phyloP scores from a whole-genome alignment of 37 sponge, comb jelly and placozoan species.

The Oscarella lobularis region DNA sequence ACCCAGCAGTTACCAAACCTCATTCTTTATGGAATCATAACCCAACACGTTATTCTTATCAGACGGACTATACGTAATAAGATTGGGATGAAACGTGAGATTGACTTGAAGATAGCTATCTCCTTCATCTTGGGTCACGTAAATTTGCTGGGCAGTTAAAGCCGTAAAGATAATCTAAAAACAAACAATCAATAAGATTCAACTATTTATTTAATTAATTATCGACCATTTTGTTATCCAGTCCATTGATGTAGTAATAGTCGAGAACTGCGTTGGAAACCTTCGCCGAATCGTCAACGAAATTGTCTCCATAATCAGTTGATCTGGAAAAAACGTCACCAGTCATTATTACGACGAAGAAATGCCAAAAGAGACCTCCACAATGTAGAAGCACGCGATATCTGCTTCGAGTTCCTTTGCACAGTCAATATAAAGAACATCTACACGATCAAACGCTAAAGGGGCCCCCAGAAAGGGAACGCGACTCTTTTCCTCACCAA shows the following conservation, averaged over 20 bases:
- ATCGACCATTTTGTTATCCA: background rate
- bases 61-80: background rate
- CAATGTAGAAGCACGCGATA: no score
- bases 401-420: no score
- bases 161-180: background rate
- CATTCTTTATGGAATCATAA: no score
- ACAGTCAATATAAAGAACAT: no score
- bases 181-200: background rate
- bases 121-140: background rate
- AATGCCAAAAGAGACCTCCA: no score
- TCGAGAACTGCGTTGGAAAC: background rate
- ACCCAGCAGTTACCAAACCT: no score
- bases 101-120: background rate
- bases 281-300: background rate
- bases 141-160: background rate
- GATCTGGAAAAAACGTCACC: background rate
- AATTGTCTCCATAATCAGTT: background rate
- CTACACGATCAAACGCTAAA: no score
- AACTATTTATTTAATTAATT: background rate
- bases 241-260: background rate
- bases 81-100: background rate
- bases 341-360: no score
- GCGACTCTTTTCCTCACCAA: no score
- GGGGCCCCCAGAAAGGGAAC: no score
- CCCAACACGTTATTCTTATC: no score